phyloP scores from a whole-genome alignment of 2,888 invertebrate genomes.

The Dinocampus coccinellae region DNA sequence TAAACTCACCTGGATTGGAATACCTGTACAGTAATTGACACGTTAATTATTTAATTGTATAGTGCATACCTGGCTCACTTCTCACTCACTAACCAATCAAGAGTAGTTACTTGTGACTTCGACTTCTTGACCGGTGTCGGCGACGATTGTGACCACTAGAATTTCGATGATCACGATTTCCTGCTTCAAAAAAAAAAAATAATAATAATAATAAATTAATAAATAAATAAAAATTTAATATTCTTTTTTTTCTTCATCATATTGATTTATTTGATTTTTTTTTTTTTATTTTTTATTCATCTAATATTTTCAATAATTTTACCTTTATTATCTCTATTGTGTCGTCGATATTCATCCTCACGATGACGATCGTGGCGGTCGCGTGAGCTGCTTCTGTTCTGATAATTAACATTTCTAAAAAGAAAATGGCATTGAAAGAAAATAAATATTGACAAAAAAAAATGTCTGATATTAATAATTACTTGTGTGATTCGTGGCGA shows the following conservation, averaged over 20 bases:
- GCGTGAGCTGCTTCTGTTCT: slow-evolving; percentile 65
- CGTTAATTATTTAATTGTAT: slow-evolving; percentile 66
- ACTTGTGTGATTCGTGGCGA: slow-evolving; percentile 63
- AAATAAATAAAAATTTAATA: no score
- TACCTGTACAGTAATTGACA: slow-evolving; percentile 69
- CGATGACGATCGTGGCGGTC: slow-evolving; percentile 65
- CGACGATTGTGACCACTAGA: slow-evolving; percentile 65
- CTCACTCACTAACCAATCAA: slow-evolving; percentile 70
- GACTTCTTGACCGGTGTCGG: slow-evolving; percentile 67
- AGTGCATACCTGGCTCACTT: slow-evolving; percentile 68
- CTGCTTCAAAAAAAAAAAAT: slow-evolving; percentile 44
- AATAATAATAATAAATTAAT: background rate
- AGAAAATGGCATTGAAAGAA: no score
- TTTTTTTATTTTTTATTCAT: slow-evolving; percentile 10
- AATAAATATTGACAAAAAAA: no score
- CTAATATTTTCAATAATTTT: background rate
- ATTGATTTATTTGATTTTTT: background rate
- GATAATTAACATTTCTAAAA: slow-evolving; percentile 61
- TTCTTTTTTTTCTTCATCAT: no score
- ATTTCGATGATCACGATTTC: slow-evolving; percentile 64
- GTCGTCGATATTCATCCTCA: slow-evolving; percentile 65
- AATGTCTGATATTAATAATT: slow-evolving; percentile 1
- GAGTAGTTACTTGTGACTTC: slow-evolving; percentile 70
- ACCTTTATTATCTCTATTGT: slow-evolving; percentile 64
- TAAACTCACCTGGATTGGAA: slow-evolving; percentile 67